phyloP scores from a whole-genome alignment of 2,888 invertebrate genomes.

The Cheilosia urbana region DNA sequence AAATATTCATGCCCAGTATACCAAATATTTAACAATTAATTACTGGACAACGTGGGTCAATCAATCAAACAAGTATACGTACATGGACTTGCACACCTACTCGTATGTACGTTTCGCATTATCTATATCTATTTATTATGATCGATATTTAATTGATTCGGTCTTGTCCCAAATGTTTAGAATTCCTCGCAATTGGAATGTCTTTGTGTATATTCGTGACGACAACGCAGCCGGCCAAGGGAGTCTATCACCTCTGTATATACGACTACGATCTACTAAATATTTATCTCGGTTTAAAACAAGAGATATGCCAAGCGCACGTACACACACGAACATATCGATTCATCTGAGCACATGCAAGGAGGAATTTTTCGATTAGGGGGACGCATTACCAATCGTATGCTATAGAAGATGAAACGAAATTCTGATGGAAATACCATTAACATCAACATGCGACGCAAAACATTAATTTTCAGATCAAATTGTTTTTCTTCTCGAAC shows the following conservation, averaged over 20 bases:
- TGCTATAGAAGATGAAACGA: constrained; percentile 49
- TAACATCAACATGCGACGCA: constrained; percentile 14
- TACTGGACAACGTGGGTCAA: constrained; percentile 32
- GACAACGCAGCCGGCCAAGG: neutral
- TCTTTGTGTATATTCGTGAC: constrained; percentile 23
- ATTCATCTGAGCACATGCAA: neutral
- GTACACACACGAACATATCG: neutral
- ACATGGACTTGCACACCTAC: no score
- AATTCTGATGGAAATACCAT: constrained; percentile 56
- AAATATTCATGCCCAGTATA: neutral
- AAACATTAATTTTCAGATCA: constrained; percentile 35
- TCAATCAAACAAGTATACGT: neutral
- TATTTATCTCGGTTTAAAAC: constrained; percentile 41
- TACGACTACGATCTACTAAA: no score
- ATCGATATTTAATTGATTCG: constrained; percentile 68
- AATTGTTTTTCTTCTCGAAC: constrained; percentile 36
- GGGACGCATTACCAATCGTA: constrained; percentile 36
- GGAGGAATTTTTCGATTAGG: constrained; percentile 58
- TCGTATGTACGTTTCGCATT: neutral
- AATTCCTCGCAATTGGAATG: constrained; percentile 60
- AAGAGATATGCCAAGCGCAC: constrained; percentile 5
- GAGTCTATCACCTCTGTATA: neutral
- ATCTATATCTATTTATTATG: constrained; percentile 19
- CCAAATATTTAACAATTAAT: constrained; percentile 43
- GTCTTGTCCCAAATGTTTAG: constrained; percentile 65